Conservation (phyloP, 2,113 vertebrate species). For the Ictalurus furcatus region DNA sequence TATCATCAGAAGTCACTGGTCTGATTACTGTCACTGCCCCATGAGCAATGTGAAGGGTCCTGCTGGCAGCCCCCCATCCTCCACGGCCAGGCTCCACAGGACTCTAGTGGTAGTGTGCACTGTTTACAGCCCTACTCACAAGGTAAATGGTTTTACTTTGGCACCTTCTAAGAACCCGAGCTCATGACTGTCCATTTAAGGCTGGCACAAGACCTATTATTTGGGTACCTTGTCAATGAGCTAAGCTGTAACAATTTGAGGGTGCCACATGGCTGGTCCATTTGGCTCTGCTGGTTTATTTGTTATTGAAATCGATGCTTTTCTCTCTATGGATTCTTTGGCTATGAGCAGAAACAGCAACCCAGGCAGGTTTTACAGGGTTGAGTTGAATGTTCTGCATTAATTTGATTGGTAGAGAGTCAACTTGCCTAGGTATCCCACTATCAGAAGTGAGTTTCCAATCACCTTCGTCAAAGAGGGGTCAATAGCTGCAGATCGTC, state of each 20-base stretch:
- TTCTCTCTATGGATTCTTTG: background rate
- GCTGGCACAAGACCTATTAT: background rate
- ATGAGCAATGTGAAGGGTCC: background rate
- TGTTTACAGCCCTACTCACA: background rate
- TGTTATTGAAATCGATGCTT: background rate
- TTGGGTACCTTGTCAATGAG: background rate
- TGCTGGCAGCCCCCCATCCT: no score
- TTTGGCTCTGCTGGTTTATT: background rate
- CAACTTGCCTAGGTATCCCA: background rate
- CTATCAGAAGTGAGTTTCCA: background rate
- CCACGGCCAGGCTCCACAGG: background rate
- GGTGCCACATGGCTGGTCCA: background rate
- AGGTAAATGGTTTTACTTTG: background rate
- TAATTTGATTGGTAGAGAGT: background rate
- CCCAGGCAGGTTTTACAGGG: background rate
- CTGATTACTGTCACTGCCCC: background rate
- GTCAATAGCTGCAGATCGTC: background rate
- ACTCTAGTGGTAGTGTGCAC: no score
- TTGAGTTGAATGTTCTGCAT: background rate
- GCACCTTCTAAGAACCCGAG: background rate
- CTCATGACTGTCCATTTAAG: background rate
- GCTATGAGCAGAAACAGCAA: background rate
- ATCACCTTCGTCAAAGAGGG: background rate
- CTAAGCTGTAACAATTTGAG: background rate
- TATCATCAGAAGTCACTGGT: background rate